Conservation (phyloP, 2,888 invertebrate species). For the Archaeoteleia sp. region DNA sequence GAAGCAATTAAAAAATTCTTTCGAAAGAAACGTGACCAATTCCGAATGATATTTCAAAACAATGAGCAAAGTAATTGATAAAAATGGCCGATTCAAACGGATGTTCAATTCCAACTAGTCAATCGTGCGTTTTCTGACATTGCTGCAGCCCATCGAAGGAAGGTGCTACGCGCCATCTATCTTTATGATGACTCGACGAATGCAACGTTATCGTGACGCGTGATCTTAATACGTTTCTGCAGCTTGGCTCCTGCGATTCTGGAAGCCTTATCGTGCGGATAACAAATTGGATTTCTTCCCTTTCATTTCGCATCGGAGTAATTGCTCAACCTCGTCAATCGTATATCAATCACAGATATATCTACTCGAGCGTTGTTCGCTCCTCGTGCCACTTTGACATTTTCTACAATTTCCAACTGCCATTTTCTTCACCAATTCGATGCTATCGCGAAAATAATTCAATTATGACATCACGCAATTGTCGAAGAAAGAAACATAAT, state of each 20-base stretch:
- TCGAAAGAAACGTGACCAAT: too few species aligned
- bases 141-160: slow-evolving; percentile 29
- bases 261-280: slow-evolving; percentile 53
- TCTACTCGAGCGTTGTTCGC: slow-evolving; percentile 4
- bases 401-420: slow-evolving; percentile 28
- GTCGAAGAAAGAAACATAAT: slow-evolving; percentile 23
- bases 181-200: slow-evolving; percentile 55
- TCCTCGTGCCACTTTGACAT: slow-evolving; percentile 40
- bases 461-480: slow-evolving; percentile 13
- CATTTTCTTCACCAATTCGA: slow-evolving; percentile 6
- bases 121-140: slow-evolving; percentile 28
- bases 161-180: slow-evolving; percentile 50
- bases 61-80: background rate
- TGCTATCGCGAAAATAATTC: slow-evolving; percentile 39
- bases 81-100: background rate
- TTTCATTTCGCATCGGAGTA: slow-evolving; percentile 44
- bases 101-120: slow-evolving; percentile 7
- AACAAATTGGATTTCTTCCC: slow-evolving; percentile 53
- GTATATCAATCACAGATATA: slow-evolving; percentile 49
- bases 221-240: slow-evolving; percentile 54
- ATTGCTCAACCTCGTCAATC: slow-evolving; percentile 52
- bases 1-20: too few species aligned
- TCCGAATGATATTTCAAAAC: too few species aligned
- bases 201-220: slow-evolving; percentile 47
- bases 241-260: slow-evolving; percentile 53